Evolutionary conservation across 2,797 vertebrate species (phyloP), one percentile per base, ranked within the genome.

Genomic region (Gymnocypris eckloni): DNA sequence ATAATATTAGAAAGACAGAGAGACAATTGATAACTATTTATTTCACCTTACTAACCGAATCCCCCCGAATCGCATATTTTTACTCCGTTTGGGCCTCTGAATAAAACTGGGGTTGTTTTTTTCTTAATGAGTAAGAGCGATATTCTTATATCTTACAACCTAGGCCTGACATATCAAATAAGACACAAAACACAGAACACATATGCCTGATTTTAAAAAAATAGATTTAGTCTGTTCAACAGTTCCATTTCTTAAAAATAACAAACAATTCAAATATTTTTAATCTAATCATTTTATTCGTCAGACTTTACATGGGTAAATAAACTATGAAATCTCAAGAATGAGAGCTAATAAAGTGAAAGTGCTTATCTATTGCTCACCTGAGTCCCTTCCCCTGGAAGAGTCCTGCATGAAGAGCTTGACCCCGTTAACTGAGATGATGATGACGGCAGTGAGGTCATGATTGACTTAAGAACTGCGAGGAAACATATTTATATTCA

Each of bases 381-480:
- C 97, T 96, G 96, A 90, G 94, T 96, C 69, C 94, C 94, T 67
- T 97, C 97, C 87, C 95, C 95, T 0, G 96, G 91, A 54, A 96
- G 89, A 59, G 94, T 90, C 89, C 95, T 95, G 94, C 95, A 96
- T 94, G 96, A 83, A 78, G 92, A 92, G 90, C 94, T 95, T 87
- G 96, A 93, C 89, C 95, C 88, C 83, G 93, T 91, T 85, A 93
- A 89, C 86, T 96, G 96, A 90, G 93, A 88, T 89, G 97, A 93
- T 56, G 83, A 56, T 16, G 79, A 59, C 71, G 95, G 89, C 89
- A 95, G 90, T n/a, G 96, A 95, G 91, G 95, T 96, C 98, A 99
- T 98, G 64, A 56, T 84, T 86, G 50, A 56, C 45, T 79, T 11
- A 61, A 79, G 54, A 64, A 70, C 87, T 88, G 33, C 4, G n/a